These are phyloP conservation scores for Calosoma granatense DNA, from an alignment of 1,140 invertebrate species.

Conservation along the genomic window DNA sequence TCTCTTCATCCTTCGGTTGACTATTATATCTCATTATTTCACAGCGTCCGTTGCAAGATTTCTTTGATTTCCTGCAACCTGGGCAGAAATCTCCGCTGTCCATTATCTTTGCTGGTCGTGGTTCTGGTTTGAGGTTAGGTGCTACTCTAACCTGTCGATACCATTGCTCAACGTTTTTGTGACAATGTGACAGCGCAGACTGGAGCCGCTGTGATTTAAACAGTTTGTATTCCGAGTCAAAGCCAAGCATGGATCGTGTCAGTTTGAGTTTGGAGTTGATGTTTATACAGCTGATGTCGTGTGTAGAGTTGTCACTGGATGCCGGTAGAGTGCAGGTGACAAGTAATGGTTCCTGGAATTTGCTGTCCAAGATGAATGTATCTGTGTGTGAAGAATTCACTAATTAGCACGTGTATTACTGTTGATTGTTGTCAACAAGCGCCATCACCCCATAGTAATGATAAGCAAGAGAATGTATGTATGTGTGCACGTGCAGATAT, in stretches of 20 bases:
- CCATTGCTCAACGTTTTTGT: slow-evolving; percentile 28
- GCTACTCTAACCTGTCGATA: slow-evolving; percentile 25
- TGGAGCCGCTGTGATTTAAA: slow-evolving; percentile 28
- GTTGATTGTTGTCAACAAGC: no score
- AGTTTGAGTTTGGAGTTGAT: slow-evolving; percentile 25
- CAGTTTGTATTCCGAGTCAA: slow-evolving; percentile 27
- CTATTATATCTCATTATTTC: slow-evolving; percentile 2
- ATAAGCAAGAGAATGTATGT: no score
- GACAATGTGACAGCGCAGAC: slow-evolving; percentile 25
- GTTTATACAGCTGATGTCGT: slow-evolving; percentile 26
- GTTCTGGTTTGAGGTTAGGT: slow-evolving; percentile 21
- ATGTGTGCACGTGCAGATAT: no score
- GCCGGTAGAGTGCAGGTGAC: slow-evolving; percentile 27
- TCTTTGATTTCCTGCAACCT: neutral
- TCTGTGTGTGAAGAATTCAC: slow-evolving; percentile 21
- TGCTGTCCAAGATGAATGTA: slow-evolving; percentile 27
- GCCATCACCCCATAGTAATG: no score
- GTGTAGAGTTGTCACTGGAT: slow-evolving; percentile 16
- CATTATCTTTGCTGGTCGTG: neutral
- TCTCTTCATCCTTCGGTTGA: neutral
- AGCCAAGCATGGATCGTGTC: slow-evolving; percentile 24
- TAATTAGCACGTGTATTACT: neutral
- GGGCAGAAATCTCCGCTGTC: neutral
- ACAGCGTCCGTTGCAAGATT: slow-evolving; percentile 2
- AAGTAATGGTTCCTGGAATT: slow-evolving; percentile 28